These are phyloP conservation scores for Otus sunia DNA, from an alignment of 2,113 vertebrate genomes.

Conservation along the genomic window DNA sequence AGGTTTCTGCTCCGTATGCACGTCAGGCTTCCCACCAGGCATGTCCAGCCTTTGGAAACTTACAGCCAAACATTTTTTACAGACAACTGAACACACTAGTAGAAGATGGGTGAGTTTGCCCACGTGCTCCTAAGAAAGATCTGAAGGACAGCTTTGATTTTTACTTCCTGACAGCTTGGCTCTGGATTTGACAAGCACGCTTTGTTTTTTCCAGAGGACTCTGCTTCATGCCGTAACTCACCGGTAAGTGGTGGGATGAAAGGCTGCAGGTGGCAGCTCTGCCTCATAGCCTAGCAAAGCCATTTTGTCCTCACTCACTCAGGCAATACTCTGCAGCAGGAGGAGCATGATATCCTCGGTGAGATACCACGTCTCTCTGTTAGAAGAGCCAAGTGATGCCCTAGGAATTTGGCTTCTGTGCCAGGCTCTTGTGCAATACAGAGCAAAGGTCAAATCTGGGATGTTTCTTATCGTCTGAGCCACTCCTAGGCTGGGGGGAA, in stretches of 20 bases:
- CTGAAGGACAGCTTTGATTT: not conserved
- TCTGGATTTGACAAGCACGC: not conserved
- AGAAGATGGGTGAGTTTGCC: not conserved
- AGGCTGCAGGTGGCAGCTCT: not conserved
- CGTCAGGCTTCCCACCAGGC: not conserved
- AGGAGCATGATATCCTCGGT: not conserved
- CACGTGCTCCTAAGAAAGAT: fast-evolving
- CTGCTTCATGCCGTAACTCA: not conserved
- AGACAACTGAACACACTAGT: not conserved
- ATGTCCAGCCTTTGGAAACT: not conserved
- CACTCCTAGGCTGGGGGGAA: not conserved
- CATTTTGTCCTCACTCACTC: not conserved
- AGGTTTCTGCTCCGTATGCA: not conserved
- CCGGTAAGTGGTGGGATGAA: not conserved
- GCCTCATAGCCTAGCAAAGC: not conserved
- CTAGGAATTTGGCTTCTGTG: not conserved
- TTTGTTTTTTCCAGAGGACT: not conserved
- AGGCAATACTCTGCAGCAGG: not conserved
- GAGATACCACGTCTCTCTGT: not conserved
- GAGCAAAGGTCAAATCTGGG: not conserved
- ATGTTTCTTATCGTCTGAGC: not conserved
- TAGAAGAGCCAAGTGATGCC: not conserved
- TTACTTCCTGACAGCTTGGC: not conserved
- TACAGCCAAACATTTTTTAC: not conserved
- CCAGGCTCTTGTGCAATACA: not conserved